Percentiles rank a stretch among this genome's conserved stretches.
Conservation (phyloP, 2,888 invertebrate species). For the Eupelmus urozonus region DNA sequence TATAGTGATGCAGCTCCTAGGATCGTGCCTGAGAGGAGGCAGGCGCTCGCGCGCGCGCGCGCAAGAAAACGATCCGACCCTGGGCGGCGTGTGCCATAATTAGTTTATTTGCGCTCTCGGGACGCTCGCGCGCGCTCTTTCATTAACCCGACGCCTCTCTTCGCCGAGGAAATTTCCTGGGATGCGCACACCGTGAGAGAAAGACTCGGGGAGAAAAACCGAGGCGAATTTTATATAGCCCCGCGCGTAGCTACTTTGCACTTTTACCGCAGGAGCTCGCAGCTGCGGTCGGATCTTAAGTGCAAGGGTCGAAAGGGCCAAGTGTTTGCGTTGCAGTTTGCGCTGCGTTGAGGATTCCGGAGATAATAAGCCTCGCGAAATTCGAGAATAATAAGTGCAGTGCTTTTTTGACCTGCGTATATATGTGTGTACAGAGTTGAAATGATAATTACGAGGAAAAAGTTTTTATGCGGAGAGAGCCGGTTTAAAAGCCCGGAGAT, state of each 20-base stretch:
- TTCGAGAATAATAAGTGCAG: slow-evolving; percentile 40
- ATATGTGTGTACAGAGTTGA: not conserved
- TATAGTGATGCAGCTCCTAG: not conserved
- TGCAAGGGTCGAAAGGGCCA: slow-evolving; percentile 18
- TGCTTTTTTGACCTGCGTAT: not conserved
- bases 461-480: not conserved
- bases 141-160: slow-evolving; percentile 51
- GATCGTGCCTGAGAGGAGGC: not conserved
- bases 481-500: too few species aligned
- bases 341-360: not conserved
- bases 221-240: slow-evolving; percentile 30
- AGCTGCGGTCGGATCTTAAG: not conserved
- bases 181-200: not conserved
- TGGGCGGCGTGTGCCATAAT: slow-evolving; percentile 67
- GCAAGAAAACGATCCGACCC: slow-evolving; percentile 35
- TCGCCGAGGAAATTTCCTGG: slow-evolving; percentile 46
- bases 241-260: slow-evolving; percentile 40
- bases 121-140: slow-evolving; percentile 35
- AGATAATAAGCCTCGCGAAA: slow-evolving; percentile 32
- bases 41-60: not conserved
- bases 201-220: slow-evolving; percentile 28
- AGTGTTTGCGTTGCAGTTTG: slow-evolving; percentile 23
- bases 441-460: not conserved
- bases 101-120: slow-evolving; percentile 65
- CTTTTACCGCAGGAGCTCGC: slow-evolving; percentile 28